Evolutionary conservation across 2,888 invertebrate genomes (phyloP), one percentile per base, ranked within the genome.

Genomic region (Pemphredon lugubris): DNA sequence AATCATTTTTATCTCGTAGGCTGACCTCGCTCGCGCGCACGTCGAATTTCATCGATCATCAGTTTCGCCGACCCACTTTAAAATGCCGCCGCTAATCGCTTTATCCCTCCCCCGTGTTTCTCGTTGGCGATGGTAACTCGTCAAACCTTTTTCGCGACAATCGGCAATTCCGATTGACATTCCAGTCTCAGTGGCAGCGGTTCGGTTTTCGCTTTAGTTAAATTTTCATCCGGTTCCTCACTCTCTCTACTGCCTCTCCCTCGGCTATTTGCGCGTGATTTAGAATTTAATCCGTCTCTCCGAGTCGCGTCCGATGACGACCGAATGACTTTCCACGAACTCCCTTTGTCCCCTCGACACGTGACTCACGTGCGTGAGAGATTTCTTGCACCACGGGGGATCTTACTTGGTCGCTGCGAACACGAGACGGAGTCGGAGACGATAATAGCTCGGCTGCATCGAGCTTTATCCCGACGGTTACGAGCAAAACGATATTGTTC

Each of bases 351-450:
- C 72, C 37, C 51, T 48, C 51, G 54, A 39, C 66, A 63, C 66
- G 73, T 57, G 73, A 72, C 32, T 67, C 58, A 66, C 54, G 63
- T 64, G 73, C 45, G 45, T n/a, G 42, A 50, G 48, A 55, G 63
- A 64, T 51, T 53, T 67, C 63, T 59, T 51, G 50, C 54, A 26
- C 58, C 51, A 30, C 59, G 44, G 59, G 50, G 47, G 47, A 64
- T 51, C 72, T 64, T 59, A 32, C 14, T 23, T n/a, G 16, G 4
- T 7, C 13, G 40, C 20, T 37, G 50, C 51, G 57, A 71, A 71
- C 47, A 61, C 45, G 66, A 16, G 20, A 53, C 59, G 21, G 20
- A 1, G 21, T 18, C 39, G 32, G n/a, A n/a, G 51, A 70, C 55
- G 30, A 71, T 71, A 50, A 71, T 30, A 59, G 16, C 34, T 45